These are phyloP conservation scores for Oryzias curvinotus DNA, from an alignment of 2,113 vertebrate genomes.

Conservation along the genomic window DNA sequence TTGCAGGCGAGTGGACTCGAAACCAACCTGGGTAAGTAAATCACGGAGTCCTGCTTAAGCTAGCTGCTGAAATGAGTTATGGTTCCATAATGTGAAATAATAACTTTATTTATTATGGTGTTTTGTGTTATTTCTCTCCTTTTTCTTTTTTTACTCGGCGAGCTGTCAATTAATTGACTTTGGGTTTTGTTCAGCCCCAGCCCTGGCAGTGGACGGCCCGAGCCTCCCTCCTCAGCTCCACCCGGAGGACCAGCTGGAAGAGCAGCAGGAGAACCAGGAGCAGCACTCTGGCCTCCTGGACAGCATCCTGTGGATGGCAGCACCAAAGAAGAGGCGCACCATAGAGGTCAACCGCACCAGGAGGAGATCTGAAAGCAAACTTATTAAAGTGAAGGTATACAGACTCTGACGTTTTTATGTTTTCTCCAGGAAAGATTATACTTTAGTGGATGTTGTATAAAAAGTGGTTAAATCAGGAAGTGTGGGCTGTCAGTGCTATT, in stretches of 20 bases:
- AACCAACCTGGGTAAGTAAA: conserved; percentile 69
- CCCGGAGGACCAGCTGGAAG: conserved; percentile 20
- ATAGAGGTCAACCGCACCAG: conserved; percentile 93
- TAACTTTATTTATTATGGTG: background rate
- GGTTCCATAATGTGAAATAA: too few relatives aligned
- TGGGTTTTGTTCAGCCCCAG: conserved; percentile 73
- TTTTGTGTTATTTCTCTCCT: too few relatives aligned
- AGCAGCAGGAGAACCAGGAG: conserved; percentile 31
- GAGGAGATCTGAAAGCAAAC: conserved; percentile 81
- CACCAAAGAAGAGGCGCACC: conserved; percentile 88
- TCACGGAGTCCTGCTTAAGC: background rate
- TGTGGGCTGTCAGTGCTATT: too few relatives aligned
- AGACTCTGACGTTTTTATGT: background rate
- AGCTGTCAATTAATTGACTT: background rate
- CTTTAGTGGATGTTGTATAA: too few relatives aligned
- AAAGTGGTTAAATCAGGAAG: too few relatives aligned
- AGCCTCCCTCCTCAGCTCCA: conserved; percentile 46
- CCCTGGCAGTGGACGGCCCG: conserved; percentile 77
- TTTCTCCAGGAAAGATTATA: too few relatives aligned
- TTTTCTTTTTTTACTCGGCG: background rate
- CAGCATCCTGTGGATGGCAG: conserved; percentile 91
- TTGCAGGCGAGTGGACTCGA: conserved; percentile 65
- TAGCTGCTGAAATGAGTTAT: background rate
- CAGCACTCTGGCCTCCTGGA: conserved; percentile 69
- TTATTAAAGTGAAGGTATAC: conserved; percentile 85